phyloP scores from a whole-genome alignment of 2,113 vertebrate species.

The Saimiri boliviensis region DNA sequence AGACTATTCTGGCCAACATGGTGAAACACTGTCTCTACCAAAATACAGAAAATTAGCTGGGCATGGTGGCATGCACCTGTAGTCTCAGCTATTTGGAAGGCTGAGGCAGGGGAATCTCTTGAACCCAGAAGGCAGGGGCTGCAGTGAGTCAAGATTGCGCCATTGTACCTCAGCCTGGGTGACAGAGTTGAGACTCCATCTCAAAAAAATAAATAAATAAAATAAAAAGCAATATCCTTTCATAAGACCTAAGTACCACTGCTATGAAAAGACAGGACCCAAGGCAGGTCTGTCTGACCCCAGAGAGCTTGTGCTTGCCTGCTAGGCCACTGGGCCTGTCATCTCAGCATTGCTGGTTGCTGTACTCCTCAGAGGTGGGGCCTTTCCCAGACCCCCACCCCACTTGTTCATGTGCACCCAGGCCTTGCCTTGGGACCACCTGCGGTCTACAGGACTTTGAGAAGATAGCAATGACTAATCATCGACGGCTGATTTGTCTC shows the following conservation, averaged over 20 bases:
- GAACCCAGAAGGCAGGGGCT: no score
- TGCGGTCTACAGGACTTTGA: not conserved
- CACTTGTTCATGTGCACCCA: not conserved
- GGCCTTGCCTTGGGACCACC: not conserved
- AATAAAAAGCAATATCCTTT: not conserved
- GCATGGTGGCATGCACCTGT: no score
- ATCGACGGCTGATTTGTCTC: not conserved
- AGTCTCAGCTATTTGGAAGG: no score
- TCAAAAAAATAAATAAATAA: no score
- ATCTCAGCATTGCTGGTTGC: not conserved
- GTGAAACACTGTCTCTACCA: no score
- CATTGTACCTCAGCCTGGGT: no score
- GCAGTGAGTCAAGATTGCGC: no score
- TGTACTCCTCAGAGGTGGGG: no score
- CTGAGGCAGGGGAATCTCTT: no score
- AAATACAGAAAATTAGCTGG: no score
- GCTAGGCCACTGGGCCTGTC: not conserved
- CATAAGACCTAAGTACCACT: not conserved
- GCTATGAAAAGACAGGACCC: not conserved
- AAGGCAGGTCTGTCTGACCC: not conserved
- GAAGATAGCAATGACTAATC: not conserved
- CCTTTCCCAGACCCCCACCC: not conserved
- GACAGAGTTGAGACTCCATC: no score
- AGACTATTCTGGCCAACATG: no score
- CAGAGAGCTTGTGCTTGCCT: not conserved